Evolutionary conservation across 2,113 vertebrate genomes (phyloP).

Genomic region (Scophthalmus maximus): DNA sequence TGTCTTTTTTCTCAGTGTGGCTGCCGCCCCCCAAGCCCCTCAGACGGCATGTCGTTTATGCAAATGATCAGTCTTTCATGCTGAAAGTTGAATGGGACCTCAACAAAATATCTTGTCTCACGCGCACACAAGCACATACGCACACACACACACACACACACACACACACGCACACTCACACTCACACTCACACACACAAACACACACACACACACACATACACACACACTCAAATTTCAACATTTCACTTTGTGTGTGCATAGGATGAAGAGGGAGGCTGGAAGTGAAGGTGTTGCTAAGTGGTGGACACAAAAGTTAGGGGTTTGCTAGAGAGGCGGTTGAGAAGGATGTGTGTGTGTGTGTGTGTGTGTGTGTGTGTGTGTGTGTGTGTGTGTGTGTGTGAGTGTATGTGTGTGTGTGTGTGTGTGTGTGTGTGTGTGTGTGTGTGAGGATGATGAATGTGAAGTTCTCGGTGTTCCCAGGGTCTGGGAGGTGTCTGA

Average conservation of each 20-base stretch:
- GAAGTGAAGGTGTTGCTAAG: slow-evolving; percentile 5
- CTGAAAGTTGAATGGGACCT: slow-evolving; percentile 87
- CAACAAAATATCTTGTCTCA: slow-evolving; percentile 63
- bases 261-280: not conserved
- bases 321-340: slow-evolving; percentile 13
- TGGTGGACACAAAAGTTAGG: slow-evolving; percentile 14
- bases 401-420: slow-evolving; percentile 72
- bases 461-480: slow-evolving; percentile 94
- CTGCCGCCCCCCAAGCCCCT: slow-evolving; percentile 69
- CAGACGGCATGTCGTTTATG: slow-evolving; percentile 90
- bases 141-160: slow-evolving; percentile 28
- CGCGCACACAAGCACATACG: not conserved
- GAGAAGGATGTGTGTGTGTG: no score
- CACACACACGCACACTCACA: not conserved
- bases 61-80: slow-evolving; percentile 89
- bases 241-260: no score
- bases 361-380: slow-evolving; percentile 76
- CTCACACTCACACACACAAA: no score
- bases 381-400: slow-evolving; percentile 73
- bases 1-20: slow-evolving; percentile 84
- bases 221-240: no score
- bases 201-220: no score
- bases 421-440: slow-evolving; percentile 82
- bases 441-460: slow-evolving; percentile 90
- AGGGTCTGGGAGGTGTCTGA: slow-evolving; percentile 84